Percentiles rank a stretch among this genome's conserved stretches.
Conservation (phyloP, 1,140 invertebrate species). For the Manduca sexta region DNA sequence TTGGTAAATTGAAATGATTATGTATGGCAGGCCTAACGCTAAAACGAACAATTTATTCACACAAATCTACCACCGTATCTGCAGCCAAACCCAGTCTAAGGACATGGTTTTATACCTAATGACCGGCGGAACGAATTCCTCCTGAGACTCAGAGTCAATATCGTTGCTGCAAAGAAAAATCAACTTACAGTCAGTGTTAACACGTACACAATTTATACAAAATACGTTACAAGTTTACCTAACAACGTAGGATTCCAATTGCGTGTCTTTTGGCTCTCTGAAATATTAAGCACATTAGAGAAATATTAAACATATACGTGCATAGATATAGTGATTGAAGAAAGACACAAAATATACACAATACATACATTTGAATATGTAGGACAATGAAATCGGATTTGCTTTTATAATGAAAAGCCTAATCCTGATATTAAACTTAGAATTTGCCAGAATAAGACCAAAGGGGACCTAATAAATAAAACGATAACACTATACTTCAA, state of each 20-base stretch:
- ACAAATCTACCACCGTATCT: conserved; percentile 10
- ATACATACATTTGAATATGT: conserved; percentile 10
- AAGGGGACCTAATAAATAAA: too few relatives aligned
- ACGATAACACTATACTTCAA: too few relatives aligned
- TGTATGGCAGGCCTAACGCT: too few relatives aligned
- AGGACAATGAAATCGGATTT: too few relatives aligned
- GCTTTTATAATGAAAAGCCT: too few relatives aligned
- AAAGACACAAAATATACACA: conserved; percentile 13
- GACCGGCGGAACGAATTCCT: conserved; percentile 26
- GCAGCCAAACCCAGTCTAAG: conserved; percentile 18
- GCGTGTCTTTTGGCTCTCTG: conserved; percentile 36
- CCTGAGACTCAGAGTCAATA: conserved; percentile 35
- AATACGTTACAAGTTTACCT: conserved; percentile 39
- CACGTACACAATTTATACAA: conserved; percentile 6
- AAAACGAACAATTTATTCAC: conserved; percentile 21
- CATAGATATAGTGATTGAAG: not conserved
- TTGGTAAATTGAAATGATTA: too few relatives aligned
- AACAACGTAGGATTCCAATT: conserved; percentile 41
- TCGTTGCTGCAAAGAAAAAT: conserved; percentile 63
- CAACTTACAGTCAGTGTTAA: conserved; percentile 36
- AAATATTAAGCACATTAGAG: conserved; percentile 37
- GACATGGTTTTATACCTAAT: conserved; percentile 43
- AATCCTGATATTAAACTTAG: too few relatives aligned
- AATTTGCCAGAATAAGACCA: too few relatives aligned
- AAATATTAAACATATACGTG: not conserved